Evolutionary conservation across 2,797 vertebrate genomes (phyloP).

Genomic region (Bradypodion ventrale): DNA sequence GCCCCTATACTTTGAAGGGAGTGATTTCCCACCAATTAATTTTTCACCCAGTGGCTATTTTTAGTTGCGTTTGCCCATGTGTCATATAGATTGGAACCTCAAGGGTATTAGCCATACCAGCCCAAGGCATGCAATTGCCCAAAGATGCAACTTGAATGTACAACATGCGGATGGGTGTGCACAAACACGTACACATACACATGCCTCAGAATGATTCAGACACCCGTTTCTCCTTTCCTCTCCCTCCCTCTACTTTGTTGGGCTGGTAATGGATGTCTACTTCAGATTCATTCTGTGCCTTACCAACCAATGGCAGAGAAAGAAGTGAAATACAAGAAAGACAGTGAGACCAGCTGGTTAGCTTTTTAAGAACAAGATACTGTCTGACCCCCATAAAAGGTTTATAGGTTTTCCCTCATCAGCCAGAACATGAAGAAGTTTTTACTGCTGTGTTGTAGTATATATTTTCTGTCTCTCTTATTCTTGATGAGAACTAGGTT

Average conservation of each 20-base stretch:
- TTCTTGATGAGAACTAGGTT: neutral
- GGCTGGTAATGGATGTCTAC: neutral
- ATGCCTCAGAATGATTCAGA: neutral
- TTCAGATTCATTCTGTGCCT: neutral
- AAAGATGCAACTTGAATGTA: neutral
- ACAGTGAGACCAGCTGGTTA: neutral
- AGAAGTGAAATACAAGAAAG: neutral
- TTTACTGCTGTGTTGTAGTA: neutral
- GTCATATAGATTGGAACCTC: neutral
- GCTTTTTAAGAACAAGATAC: neutral
- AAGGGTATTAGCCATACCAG: neutral
- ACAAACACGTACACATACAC: too few species aligned
- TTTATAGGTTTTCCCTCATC: neutral
- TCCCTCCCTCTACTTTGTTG: neutral
- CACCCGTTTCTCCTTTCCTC: too few species aligned
- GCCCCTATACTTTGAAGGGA: constrained; percentile 39
- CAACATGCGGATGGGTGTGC: too few species aligned
- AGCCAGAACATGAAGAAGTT: neutral
- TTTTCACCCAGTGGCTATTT: neutral
- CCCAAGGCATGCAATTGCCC: too few species aligned
- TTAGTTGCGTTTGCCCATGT: neutral
- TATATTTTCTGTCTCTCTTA: too few species aligned
- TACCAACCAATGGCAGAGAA: neutral
- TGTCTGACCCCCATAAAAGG: neutral
- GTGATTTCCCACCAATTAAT: constrained; percentile 17